phyloP scores from a whole-genome alignment of 2,797 vertebrate species.

The Helostoma temminkii region DNA sequence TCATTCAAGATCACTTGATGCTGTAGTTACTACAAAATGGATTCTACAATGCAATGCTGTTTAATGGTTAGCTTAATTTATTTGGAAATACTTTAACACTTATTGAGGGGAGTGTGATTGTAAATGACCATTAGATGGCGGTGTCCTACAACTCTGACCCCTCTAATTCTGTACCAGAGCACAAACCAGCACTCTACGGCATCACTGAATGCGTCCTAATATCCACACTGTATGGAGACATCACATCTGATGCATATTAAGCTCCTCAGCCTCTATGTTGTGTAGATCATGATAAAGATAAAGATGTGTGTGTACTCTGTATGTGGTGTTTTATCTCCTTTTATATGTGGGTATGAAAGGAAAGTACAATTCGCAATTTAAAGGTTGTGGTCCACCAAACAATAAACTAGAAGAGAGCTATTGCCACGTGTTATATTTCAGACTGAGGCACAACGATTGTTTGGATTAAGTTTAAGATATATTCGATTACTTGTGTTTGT shows the following conservation, averaged over 20 bases:
- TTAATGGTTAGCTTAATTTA: no score
- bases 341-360: not conserved
- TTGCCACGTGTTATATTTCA: not conserved
- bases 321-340: no score
- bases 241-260: no score
- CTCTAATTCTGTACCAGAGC: not conserved
- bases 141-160: not conserved
- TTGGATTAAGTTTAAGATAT: no score
- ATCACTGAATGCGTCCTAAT: conserved; percentile 2
- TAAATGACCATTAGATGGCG: conserved; percentile 34
- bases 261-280: not conserved
- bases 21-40: no score
- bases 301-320: no score
- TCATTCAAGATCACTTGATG: no score
- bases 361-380: not conserved
- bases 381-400: not conserved
- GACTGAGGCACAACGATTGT: not conserved
- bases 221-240: not conserved
- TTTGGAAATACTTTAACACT: no score
- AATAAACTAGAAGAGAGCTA: not conserved
- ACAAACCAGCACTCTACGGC: not conserved
- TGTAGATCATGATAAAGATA: not conserved
- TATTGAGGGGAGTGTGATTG: no score
- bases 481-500: not conserved
- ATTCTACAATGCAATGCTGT: no score